These are phyloP conservation scores for Lasioglossum zephyrum DNA, from an alignment of 2,888 invertebrate species.

Conservation along the genomic window DNA sequence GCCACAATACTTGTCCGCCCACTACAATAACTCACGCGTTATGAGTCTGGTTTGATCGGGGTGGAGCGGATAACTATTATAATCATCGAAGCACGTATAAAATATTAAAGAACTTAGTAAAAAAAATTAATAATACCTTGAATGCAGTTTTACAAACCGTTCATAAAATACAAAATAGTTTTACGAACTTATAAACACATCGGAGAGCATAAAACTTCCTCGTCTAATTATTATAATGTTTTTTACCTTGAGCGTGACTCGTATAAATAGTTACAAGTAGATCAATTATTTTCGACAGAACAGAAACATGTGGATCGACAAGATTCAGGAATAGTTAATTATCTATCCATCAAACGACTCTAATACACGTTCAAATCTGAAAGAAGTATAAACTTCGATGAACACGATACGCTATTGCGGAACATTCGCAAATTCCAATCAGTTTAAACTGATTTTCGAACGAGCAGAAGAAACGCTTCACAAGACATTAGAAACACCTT, in stretches of 20 bases:
- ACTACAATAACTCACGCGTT: slow-evolving; percentile 1
- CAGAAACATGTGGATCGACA: background rate
- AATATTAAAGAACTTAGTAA: background rate
- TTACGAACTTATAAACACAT: too few relatives aligned
- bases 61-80: background rate
- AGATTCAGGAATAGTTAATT: background rate
- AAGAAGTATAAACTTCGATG: background rate
- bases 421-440: background rate
- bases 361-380: background rate
- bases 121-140: too few relatives aligned
- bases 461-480: background rate
- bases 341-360: background rate
- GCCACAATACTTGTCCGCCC: slow-evolving; percentile 1
- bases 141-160: background rate
- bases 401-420: background rate
- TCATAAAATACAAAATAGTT: background rate
- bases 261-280: background rate
- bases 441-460: background rate
- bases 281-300: background rate
- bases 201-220: too few relatives aligned
- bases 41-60: background rate
- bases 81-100: background rate
- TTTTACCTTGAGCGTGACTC: background rate
- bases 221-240: background rate
- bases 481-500: background rate